A percentile compares a stretch with the other conserved stretches of the same genome.
phyloP scores from a whole-genome alignment of 2,797 vertebrate species.

The Mormyrops boulengeri region DNA sequence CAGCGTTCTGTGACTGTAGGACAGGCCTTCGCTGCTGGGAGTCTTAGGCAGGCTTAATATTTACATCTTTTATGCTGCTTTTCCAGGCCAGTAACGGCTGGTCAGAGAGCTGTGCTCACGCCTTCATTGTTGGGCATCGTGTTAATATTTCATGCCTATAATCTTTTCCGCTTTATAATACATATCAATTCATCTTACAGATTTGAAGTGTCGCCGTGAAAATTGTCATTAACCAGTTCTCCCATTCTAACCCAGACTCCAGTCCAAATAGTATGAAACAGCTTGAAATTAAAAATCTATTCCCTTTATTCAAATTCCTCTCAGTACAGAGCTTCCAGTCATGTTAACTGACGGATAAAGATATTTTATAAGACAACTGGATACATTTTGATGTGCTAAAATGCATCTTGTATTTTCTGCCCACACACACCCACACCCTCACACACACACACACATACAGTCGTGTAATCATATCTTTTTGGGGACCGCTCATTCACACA shows the following conservation, averaged over 20 bases:
- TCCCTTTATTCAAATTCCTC: background rate
- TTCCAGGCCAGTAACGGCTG: background rate
- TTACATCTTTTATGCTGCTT: background rate
- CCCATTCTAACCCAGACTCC: background rate
- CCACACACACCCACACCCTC: background rate
- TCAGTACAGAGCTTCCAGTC: background rate
- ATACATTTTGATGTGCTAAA: background rate
- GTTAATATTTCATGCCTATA: background rate
- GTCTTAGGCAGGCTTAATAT: background rate
- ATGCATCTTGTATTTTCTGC: background rate
- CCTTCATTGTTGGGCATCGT: background rate
- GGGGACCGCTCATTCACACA: background rate
- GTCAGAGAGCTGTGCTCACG: background rate
- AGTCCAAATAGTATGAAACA: background rate
- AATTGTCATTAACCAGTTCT: background rate
- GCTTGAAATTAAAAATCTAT: conserved; percentile 4
- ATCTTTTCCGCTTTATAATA: background rate
- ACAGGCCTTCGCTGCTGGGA: background rate
- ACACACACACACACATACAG: background rate
- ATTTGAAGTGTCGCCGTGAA: background rate
- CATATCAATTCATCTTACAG: background rate
- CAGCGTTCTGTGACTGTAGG: background rate
- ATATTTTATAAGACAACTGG: conserved; percentile 4
- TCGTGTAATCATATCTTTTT: too few species aligned
- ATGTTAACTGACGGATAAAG: background rate